Evolutionary conservation across 2,888 invertebrate species (phyloP), one percentile per base, ranked within the genome.

Genomic region (Prenolepis imparis): DNA sequence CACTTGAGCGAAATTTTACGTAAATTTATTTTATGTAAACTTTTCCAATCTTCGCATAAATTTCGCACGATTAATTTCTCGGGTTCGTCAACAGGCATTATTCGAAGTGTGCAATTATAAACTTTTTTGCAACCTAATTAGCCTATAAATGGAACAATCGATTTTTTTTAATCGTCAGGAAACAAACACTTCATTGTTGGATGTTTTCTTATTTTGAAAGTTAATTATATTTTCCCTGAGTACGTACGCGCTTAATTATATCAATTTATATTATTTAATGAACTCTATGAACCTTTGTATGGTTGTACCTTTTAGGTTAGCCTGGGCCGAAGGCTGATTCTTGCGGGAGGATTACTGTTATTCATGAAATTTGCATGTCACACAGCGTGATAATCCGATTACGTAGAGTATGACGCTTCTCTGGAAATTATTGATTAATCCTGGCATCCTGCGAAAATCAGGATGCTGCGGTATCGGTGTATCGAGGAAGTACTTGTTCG

Each of bases 401-500:
- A 18, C 18, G 3, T 24, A 15, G 70, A 86, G 85, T 75, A 91
- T 91, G 90, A 89, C 86, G 61, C 57, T 89, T 36, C 68, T 90
- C 24, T 84, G 82, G 41, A 89, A 88, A 73, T 55, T 90, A 41
- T 55, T 86, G 44, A 70, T 84, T 18, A 83, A 85, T 74, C 61
- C 83, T 28, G 81, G 41, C 28, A 21, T 86, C 39, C 66, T 88
- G 4, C 75, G 75, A 4, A 82, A 66, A 67, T 61, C 74, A 36
- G 63, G 57, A 28, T 64, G 64, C 11, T 66, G 75, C 11, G 83
- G 84, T 48, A 39, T 84, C 24, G 24, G n/a, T 36, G 39, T 86
- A 5, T 61, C 72, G 0, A 68, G 86, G 72, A 91, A 86, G 52
- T 85, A 86, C 48, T 70, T 87, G 0, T 86, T 89, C 28, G 73